Evolutionary conservation across 2,888 invertebrate genomes (phyloP).

Genomic region (Blastobasis adustella): DNA sequence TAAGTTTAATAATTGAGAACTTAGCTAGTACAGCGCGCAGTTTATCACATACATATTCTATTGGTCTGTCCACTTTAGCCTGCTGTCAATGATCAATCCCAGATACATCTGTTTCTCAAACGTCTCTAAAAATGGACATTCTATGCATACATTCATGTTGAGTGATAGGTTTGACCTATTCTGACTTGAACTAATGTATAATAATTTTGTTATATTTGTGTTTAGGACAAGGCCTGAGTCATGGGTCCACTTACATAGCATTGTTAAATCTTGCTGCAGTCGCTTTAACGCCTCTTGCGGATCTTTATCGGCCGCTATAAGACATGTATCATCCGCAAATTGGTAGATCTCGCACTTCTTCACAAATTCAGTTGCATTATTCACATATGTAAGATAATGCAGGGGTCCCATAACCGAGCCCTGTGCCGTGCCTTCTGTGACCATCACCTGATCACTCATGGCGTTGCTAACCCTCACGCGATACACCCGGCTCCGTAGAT

Average conservation of each 20-base stretch:
- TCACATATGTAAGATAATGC: conserved; percentile 12
- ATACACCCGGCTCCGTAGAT: conserved; percentile 5
- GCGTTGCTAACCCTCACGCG: conserved; percentile 2
- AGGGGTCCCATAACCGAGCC: conserved; percentile 10
- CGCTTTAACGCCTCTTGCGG: not conserved
- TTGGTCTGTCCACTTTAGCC: conserved; percentile 7
- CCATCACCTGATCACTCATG: conserved; percentile 1
- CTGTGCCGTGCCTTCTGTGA: conserved; percentile 10
- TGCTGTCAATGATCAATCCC: conserved; percentile 8
- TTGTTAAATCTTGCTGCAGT: conserved; percentile 8
- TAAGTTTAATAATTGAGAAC: not conserved
- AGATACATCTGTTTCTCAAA: conserved; percentile 3
- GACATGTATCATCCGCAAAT: conserved; percentile 17
- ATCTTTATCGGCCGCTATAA: conserved; percentile 12
- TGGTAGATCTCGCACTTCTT: conserved; percentile 10
- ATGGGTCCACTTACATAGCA: conserved; percentile 13
- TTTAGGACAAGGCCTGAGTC: conserved; percentile 15
- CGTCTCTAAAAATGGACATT: too few relatives aligned
- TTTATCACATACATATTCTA: conserved; percentile 5
- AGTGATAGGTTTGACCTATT: not conserved
- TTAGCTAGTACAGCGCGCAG: conserved; percentile 4
- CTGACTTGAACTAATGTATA: conserved; percentile 3
- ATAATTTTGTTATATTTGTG: conserved; percentile 9
- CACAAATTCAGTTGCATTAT: conserved; percentile 2
- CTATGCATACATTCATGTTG: not conserved